Conservation (phyloP, 53 echinoderm and acorn worm species). For the Holothuria leucospilota region DNA sequence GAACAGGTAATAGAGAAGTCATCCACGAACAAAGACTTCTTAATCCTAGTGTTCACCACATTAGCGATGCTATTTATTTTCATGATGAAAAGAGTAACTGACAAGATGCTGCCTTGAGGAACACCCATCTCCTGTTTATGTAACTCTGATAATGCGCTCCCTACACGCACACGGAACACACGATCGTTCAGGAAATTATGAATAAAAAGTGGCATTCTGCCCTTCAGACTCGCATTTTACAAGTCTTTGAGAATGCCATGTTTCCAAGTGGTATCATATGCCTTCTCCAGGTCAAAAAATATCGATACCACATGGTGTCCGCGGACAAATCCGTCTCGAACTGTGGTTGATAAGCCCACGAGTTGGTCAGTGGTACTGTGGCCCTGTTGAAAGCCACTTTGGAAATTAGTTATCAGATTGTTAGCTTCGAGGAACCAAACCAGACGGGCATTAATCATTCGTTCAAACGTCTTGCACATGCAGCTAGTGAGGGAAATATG, state of each 20-base stretch:
- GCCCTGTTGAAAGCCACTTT: slow-evolving; percentile 26
- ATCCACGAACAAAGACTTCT: slow-evolving; percentile 51
- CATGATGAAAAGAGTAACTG: slow-evolving; percentile 38
- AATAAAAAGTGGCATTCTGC: slow-evolving; percentile 36
- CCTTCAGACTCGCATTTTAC: slow-evolving; percentile 2
- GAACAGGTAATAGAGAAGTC: slow-evolving; percentile 40
- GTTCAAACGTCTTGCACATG: slow-evolving; percentile 3
- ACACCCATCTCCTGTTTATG: slow-evolving; percentile 52
- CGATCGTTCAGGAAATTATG: background rate
- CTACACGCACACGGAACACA: background rate
- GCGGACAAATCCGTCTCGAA: slow-evolving; percentile 23
- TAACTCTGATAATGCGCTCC: background rate
- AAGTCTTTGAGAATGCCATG: slow-evolving; percentile 18
- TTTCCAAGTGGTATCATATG: slow-evolving; percentile 42
- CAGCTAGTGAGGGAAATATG: slow-evolving; percentile 36
- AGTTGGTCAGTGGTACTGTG: slow-evolving; percentile 32
- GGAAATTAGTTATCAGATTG: background rate
- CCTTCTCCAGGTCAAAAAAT: slow-evolving; percentile 37
- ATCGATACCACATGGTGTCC: slow-evolving; percentile 28
- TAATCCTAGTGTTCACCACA: slow-evolving; percentile 17
- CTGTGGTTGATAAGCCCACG: background rate
- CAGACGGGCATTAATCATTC: slow-evolving; percentile 26
- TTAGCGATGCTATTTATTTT: slow-evolving; percentile 40
- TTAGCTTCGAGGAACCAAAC: slow-evolving; percentile 22
- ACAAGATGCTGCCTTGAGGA: slow-evolving; percentile 45